Evolutionary conservation across 1,140 invertebrate species (phyloP), one percentile per base, ranked within the genome.

Genomic region (Drosophila aff.): DNA sequence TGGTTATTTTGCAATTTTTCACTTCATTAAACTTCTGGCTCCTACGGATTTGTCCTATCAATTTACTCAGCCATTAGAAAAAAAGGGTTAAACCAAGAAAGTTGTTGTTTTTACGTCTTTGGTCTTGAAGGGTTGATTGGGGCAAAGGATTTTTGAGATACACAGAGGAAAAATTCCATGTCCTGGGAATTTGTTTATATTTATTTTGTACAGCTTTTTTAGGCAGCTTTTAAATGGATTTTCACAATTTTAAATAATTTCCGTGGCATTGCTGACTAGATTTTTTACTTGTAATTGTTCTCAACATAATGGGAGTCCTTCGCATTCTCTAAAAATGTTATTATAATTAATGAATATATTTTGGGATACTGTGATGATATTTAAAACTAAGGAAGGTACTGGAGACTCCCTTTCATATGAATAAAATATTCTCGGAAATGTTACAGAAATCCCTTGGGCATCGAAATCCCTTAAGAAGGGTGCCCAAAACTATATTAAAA

Each of bases 1-100:
- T 87, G 84, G 84, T 87, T 87, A 87, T 87, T 81, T 87, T 73
- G 84, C 84, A 89, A 89, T 87, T 87, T 87, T 87, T 89, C 84
- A 87, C 84, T 87, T 89, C 84, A 87, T 87, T 87, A 81, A 87
- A 87, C 84, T 50, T 68, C 80, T 87, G 76, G 68, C 46, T 74
- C 47, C 69, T 78, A 81, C 59, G 77, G 84, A 76, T 81, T 87
- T 87, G 84, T 87, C 84, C 82, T 83, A 87, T 87, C 84, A 83
- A 83, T 89, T 83, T 89, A 87, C 72, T 83, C 43, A 40, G 50
- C 26, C 33, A 31, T 69, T 43, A 38, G 41, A 61, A 75, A 75
- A 76, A 77, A 59, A 55, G 83, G 84, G 84, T 83, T 89, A 78
- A 66, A 73, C 53, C 41, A 79, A 69, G 41, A 47, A 55, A 58